These are phyloP conservation scores for Drosophila punjabiensis DNA, from an alignment of 1,140 invertebrate species.

Conservation along the genomic window DNA sequence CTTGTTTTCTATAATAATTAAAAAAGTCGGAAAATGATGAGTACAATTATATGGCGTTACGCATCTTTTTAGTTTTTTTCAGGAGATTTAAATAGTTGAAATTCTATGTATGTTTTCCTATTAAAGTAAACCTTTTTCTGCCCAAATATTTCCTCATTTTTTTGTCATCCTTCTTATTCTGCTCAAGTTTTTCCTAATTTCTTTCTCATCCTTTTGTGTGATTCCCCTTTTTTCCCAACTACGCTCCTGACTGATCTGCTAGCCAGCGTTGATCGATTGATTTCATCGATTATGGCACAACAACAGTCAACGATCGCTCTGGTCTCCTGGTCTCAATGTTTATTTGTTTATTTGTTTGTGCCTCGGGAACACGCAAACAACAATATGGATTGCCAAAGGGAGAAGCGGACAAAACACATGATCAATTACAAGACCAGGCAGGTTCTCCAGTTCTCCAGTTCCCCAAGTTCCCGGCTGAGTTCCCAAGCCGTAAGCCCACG, in stretches of 20 bases:
- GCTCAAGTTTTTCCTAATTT: too few species aligned
- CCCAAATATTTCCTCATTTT: too few species aligned
- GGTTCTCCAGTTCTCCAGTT: constrained; percentile 37
- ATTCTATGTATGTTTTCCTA: too few species aligned
- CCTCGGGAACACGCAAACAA: constrained; percentile 40
- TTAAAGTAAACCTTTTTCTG: too few species aligned
- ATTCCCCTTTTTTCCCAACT: not conserved
- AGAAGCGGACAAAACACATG: constrained; percentile 66
- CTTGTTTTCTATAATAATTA: too few species aligned
- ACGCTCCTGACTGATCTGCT: constrained; percentile 35
- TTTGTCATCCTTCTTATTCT: too few species aligned
- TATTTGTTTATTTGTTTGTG: constrained; percentile 77
- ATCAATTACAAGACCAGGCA: constrained; percentile 78
- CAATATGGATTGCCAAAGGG: constrained; percentile 19
- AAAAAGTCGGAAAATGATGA: too few species aligned
- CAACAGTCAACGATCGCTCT: constrained; percentile 54
- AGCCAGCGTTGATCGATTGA: constrained; percentile 72
- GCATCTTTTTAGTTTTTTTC: too few species aligned
- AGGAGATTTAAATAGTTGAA: too few species aligned
- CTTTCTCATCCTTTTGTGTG: too few species aligned
- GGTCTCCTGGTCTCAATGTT: constrained; percentile 47
- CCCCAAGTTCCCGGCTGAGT: constrained; percentile 20
- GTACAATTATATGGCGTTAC: too few species aligned
- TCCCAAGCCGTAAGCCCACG: constrained; percentile 45
- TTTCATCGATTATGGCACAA: constrained; percentile 80